Evolutionary conservation across 2,113 vertebrate genomes (phyloP).

Genomic region (Corydoras sp.): DNA sequence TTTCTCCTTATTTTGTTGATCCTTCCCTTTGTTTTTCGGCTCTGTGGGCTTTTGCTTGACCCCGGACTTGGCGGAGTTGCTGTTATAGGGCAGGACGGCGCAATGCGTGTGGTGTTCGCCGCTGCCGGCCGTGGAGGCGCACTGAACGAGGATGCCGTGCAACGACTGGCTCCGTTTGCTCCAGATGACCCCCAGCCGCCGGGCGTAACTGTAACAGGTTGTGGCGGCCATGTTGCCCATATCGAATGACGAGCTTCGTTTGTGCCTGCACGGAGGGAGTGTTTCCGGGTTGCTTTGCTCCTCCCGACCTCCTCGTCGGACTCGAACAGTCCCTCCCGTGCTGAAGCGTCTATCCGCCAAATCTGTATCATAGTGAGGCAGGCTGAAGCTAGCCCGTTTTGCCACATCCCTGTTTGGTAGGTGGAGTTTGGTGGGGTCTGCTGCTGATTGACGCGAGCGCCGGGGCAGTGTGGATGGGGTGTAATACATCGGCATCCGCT

Average conservation of each 20-base stretch:
- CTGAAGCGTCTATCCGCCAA: conserved; percentile 33
- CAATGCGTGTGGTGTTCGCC: conserved; percentile 16
- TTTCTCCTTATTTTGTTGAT: conserved; percentile 22
- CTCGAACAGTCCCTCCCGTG: conserved; percentile 35
- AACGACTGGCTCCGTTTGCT: conserved; percentile 71
- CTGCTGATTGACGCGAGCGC: conserved; percentile 22
- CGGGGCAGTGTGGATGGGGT: conserved; percentile 46
- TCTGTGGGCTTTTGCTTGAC: conserved; percentile 1
- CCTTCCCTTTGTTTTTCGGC: conserved; percentile 20
- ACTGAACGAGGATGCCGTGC: conserved; percentile 65
- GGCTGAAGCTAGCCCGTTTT: conserved; percentile 21
- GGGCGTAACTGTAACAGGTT: conserved; percentile 68
- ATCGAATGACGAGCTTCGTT: conserved; percentile 71
- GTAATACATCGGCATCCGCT: conserved; percentile 45
- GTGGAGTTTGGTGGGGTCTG: conserved; percentile 15
- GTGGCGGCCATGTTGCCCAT: conserved; percentile 63
- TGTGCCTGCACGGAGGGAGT: conserved; percentile 50
- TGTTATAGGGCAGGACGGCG: conserved; percentile 35
- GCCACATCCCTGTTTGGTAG: conserved; percentile 10
- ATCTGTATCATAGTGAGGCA: background rate
- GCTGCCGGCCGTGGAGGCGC: conserved; percentile 41
- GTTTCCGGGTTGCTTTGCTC: conserved; percentile 39
- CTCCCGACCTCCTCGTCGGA: conserved; percentile 30
- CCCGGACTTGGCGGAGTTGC: conserved; percentile 30
- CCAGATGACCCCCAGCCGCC: conserved; percentile 68